phyloP scores from a whole-genome alignment of 2,797 vertebrate species.

The Kryptolebias ocellatus region DNA sequence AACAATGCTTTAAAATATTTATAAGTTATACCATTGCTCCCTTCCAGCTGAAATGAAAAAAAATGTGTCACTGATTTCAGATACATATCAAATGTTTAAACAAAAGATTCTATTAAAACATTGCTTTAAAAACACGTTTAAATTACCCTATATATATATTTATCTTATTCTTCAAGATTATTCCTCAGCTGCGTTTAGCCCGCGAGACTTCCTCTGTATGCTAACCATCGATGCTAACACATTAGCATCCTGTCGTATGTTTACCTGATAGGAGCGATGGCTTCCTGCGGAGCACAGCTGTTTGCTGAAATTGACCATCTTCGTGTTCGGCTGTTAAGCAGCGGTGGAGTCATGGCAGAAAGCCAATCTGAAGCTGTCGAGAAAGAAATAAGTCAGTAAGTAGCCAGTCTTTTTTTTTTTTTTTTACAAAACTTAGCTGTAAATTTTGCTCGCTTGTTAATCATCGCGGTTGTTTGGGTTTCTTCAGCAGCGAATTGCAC shows the following conservation, averaged over 20 bases:
- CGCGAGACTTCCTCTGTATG: conserved; percentile 12
- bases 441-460: background rate
- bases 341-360: background rate
- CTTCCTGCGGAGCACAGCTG: background rate
- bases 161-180: too few species aligned
- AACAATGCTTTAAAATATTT: too few species aligned
- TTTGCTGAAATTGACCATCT: conserved; percentile 65
- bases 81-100: too few species aligned
- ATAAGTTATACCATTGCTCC: too few species aligned
- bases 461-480: too few species aligned
- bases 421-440: background rate
- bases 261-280: conserved; percentile 13
- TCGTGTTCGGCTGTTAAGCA: conserved; percentile 37
- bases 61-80: too few species aligned
- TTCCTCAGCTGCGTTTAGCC: too few species aligned
- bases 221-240: background rate
- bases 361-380: background rate
- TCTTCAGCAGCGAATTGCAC: background rate
- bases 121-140: too few species aligned
- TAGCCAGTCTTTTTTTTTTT: background rate
- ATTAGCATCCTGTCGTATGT: background rate
- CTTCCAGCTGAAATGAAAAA: too few species aligned
- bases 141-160: too few species aligned
- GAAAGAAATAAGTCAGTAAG: conserved; percentile 55
- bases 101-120: too few species aligned